Conservation (phyloP, 2,113 vertebrate species). For the Choloepus hoffmanni region DNA sequence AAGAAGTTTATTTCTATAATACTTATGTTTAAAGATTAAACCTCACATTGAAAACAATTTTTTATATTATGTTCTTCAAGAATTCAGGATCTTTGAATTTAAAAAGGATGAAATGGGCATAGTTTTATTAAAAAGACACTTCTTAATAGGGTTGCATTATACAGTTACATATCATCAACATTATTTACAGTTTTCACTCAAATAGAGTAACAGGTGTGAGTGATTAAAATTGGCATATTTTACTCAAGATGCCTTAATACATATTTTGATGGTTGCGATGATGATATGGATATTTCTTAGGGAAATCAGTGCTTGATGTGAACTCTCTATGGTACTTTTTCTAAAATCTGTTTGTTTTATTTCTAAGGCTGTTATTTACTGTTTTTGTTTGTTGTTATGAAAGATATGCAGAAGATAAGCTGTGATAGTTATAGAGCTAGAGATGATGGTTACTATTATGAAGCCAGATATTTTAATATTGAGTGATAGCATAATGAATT, state of each 20-base stretch:
- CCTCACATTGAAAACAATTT: not conserved
- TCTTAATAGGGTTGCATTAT: not conserved
- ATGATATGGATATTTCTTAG: not conserved
- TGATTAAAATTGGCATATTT: not conserved
- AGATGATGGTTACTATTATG: not conserved
- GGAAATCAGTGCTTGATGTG: not conserved
- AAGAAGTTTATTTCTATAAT: not conserved
- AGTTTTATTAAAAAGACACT: constrained; percentile 37
- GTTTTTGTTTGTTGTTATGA: not conserved
- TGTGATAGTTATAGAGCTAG: not conserved
- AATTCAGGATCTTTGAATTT: not conserved
- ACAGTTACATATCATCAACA: not conserved
- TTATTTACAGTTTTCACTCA: not conserved
- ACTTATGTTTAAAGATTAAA: not conserved
- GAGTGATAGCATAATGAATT: not conserved
- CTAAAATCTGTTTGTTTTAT: not conserved
- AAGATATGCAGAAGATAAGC: not conserved
- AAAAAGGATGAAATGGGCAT: not conserved
- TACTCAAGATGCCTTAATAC: not conserved
- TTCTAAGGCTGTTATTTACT: constrained; percentile 3
- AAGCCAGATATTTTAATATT: not conserved
- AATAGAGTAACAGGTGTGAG: not conserved
- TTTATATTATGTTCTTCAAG: not conserved
- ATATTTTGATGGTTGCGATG: not conserved
- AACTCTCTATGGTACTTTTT: not conserved